Percentiles rank a stretch among this genome's conserved stretches.
Evolutionary conservation across 2,888 invertebrate genomes (phyloP).

Genomic region (Alloplasta piceator): DNA sequence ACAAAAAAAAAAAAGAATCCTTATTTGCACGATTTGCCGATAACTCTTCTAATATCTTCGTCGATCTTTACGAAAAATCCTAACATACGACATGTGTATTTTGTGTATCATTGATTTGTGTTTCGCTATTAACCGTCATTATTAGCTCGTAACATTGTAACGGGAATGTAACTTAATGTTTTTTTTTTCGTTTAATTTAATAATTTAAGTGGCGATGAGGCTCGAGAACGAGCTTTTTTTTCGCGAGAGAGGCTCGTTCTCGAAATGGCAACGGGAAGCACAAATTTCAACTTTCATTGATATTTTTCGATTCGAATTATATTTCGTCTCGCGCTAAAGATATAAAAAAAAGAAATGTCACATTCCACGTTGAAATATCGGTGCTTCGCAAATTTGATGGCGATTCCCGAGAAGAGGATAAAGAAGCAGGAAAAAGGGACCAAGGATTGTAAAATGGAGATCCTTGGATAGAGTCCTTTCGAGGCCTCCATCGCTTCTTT

Average conservation of each 20-base stretch:
- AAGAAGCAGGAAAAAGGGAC: background rate
- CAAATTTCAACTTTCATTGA: too few relatives aligned
- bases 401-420: background rate
- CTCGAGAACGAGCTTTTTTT: slow-evolving; percentile 23
- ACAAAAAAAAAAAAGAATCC: background rate
- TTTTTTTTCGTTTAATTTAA: slow-evolving; percentile 25
- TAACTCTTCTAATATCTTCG: background rate
- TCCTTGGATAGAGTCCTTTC: too few relatives aligned
- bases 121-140: slow-evolving; percentile 5
- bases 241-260: too few relatives aligned
- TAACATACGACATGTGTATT: background rate
- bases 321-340: too few relatives aligned
- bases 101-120: slow-evolving; percentile 39
- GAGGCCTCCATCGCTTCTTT: background rate
- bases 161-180: slow-evolving; percentile 22
- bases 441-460: slow-evolving; percentile 3
- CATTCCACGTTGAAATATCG: too few relatives aligned
- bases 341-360: too few relatives aligned
- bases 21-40: slow-evolving; percentile 26
- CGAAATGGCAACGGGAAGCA: too few relatives aligned
- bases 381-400: too few relatives aligned
- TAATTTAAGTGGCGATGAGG: background rate
- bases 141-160: background rate
- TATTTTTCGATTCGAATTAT: too few relatives aligned
- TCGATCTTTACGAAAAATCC: slow-evolving; percentile 16